phyloP scores from a whole-genome alignment of 2,888 invertebrate genomes.

The Mechanitis messenoides region DNA sequence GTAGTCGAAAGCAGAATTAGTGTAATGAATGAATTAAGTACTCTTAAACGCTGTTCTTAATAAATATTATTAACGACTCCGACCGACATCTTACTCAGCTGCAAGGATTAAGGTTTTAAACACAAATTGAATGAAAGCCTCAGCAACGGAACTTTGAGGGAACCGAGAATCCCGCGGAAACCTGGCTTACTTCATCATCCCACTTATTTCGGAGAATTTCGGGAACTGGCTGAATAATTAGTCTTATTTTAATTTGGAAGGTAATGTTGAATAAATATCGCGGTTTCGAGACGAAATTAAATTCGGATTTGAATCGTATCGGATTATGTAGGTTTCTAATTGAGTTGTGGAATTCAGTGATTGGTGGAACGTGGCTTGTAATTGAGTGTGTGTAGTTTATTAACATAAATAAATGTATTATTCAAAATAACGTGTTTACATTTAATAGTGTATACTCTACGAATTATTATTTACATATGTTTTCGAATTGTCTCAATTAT shows the following conservation, averaged over 20 bases:
- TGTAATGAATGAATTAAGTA: constrained; percentile 3
- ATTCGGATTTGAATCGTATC: neutral
- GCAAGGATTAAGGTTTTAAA: constrained; percentile 51
- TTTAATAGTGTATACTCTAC: too few relatives aligned
- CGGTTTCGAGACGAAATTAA: constrained; percentile 5
- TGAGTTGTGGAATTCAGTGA: neutral
- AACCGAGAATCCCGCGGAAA: constrained; percentile 36
- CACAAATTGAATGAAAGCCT: constrained; percentile 62
- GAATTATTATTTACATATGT: too few relatives aligned
- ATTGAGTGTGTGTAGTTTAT: neutral
- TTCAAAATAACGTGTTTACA: too few relatives aligned
- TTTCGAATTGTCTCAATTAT: too few relatives aligned
- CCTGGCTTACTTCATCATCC: constrained; percentile 40
- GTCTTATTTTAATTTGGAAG: constrained; percentile 47
- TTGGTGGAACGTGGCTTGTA: neutral
- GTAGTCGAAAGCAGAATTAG: neutral
- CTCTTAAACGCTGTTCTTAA: constrained; percentile 15
- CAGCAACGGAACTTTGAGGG: constrained; percentile 48
- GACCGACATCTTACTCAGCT: constrained; percentile 33
- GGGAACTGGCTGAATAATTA: constrained; percentile 47
- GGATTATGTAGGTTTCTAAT: constrained; percentile 4
- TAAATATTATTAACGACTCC: constrained; percentile 27
- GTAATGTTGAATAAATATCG: constrained; percentile 29
- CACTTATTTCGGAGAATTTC: constrained; percentile 37
- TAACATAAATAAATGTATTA: too few relatives aligned